Conservation (phyloP, 2,888 invertebrate species). For the Neoitamus cyanurus region DNA sequence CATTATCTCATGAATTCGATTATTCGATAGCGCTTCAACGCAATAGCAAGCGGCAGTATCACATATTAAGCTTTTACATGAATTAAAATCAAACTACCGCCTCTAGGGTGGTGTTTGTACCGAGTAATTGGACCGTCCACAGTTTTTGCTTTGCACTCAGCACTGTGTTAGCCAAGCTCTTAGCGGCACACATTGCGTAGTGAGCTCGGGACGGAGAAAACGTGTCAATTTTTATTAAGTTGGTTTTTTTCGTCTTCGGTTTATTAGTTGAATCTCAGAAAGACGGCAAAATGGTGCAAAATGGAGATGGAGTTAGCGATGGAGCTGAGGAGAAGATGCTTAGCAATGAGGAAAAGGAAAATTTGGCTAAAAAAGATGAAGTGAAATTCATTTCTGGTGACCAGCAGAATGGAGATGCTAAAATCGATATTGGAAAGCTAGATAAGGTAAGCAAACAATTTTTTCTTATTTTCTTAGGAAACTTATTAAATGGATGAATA, state of each 20-base stretch:
- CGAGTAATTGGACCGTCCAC: not conserved
- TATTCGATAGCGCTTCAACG: not conserved
- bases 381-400: slow-evolving; percentile 81
- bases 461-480: not conserved
- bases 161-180: not conserved
- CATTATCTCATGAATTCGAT: not conserved
- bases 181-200: not conserved
- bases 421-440: slow-evolving; percentile 81
- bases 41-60: not conserved
- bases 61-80: not conserved
- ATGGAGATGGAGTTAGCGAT: slow-evolving; percentile 67
- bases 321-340: slow-evolving; percentile 80
- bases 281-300: slow-evolving; percentile 65
- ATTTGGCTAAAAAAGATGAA: slow-evolving; percentile 73
- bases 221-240: not conserved
- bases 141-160: not conserved
- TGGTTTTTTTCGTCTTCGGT: not conserved
- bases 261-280: slow-evolving; percentile 21
- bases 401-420: slow-evolving; percentile 87
- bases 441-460: slow-evolving; percentile 66
- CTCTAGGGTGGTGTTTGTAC: not conserved
- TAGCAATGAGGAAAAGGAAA: slow-evolving; percentile 70
- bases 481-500: not conserved
- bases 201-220: not conserved
- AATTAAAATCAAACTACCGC: not conserved